Conservation (phyloP, 1,140 invertebrate genomes). For the Ips typographus region DNA sequence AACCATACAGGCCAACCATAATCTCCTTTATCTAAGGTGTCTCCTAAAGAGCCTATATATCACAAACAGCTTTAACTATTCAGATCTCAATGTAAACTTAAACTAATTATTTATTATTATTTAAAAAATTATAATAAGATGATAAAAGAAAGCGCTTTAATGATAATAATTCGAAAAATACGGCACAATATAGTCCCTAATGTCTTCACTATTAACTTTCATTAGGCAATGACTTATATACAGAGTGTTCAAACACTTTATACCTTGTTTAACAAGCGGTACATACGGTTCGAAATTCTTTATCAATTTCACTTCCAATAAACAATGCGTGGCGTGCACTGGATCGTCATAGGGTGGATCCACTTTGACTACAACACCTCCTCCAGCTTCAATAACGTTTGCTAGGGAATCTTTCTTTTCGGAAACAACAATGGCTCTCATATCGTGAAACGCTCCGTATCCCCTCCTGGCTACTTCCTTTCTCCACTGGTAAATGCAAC, state of each 20-base stretch:
- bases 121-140: too few species aligned
- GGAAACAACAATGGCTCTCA: slow-evolving; percentile 70
- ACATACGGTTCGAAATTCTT: slow-evolving; percentile 39
- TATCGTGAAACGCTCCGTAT: slow-evolving; percentile 65
- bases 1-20: too few species aligned
- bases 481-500: slow-evolving; percentile 64
- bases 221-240: slow-evolving; percentile 46
- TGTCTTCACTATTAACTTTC: slow-evolving; percentile 12
- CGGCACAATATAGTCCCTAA: slow-evolving; percentile 18
- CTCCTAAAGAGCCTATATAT: too few species aligned
- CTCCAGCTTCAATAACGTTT: slow-evolving; percentile 71
- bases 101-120: too few species aligned
- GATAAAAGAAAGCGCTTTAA: too few species aligned
- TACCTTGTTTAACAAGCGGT: slow-evolving; percentile 45
- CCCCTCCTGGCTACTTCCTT: slow-evolving; percentile 51
- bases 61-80: too few species aligned
- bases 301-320: slow-evolving; percentile 42
- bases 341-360: slow-evolving; percentile 43
- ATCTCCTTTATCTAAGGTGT: too few species aligned
- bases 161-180: slow-evolving; percentile 27
- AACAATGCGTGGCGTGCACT: slow-evolving; percentile 48
- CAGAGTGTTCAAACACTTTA: slow-evolving; percentile 45
- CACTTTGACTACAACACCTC: slow-evolving; percentile 64
- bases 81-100: too few species aligned
- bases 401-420: slow-evolving; percentile 65